Conservation (phyloP, 2,113 vertebrate species). For the Sinosuthora webbiana region DNA sequence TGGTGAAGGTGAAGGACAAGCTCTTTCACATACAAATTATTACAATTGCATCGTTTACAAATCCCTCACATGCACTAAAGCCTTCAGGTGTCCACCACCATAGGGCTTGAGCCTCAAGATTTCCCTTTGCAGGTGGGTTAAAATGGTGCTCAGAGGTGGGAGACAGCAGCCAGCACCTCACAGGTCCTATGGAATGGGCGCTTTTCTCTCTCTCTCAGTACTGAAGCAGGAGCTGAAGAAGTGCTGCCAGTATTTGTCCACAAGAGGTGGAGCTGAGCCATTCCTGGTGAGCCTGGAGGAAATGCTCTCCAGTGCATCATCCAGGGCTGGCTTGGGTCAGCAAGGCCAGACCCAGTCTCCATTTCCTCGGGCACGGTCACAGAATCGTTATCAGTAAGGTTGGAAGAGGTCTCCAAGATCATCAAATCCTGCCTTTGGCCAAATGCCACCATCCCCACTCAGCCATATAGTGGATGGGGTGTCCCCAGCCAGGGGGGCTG, state of each 20-base stretch:
- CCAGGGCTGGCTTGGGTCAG: neutral
- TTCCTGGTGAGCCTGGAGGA: fast-evolving
- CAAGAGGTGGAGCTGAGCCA: neutral
- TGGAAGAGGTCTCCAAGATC: neutral
- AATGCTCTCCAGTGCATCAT: neutral
- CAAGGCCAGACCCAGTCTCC: neutral
- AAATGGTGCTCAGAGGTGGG: neutral
- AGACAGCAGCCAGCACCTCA: neutral
- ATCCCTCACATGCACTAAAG: neutral
- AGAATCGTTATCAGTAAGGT: neutral
- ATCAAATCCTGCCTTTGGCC: neutral
- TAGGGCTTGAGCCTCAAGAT: neutral
- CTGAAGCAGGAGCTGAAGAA: neutral
- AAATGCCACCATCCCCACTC: too few relatives aligned
- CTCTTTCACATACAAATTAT: neutral
- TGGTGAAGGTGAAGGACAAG: neutral
- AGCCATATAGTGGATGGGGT: fast-evolving
- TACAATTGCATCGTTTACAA: neutral
- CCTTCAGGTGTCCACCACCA: fast-evolving
- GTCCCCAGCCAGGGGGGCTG: neutral
- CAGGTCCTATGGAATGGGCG: fast-evolving
- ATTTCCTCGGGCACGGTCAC: fast-evolving
- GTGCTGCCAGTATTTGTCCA: fast-evolving
- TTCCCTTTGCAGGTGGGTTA: neutral
- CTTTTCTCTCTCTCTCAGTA: neutral